Evolutionary conservation across 2,888 invertebrate genomes (phyloP), one percentile per base, ranked within the genome.

Genomic region (Caenorhabditis auriculariae): DNA sequence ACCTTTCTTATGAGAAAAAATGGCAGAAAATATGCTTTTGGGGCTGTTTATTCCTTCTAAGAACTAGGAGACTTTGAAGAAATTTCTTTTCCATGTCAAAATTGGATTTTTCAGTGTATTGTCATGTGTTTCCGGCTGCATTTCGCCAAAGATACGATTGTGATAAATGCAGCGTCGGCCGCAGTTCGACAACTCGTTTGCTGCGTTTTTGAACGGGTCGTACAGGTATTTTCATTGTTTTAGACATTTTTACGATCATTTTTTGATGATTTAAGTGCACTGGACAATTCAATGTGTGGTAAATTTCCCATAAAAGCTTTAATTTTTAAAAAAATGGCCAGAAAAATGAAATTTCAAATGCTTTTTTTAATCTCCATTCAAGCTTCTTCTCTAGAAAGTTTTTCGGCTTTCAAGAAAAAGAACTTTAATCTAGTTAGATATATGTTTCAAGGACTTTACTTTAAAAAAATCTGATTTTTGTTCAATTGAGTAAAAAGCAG

Each of bases 41-140:
- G n/a, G n/a, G n/a, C n/a, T n/a, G n/a, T n/a, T n/a, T n/a, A n/a
- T n/a, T n/a, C n/a, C n/a, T n/a, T n/a, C n/a, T n/a, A n/a, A n/a
- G n/a, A n/a, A n/a, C n/a, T n/a, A n/a, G n/a, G n/a, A 7, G 21
- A 15, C 35, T 29, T 3, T 39, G 17, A 43, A 43, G 26, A 4
- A 9, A 4, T 24, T 4, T 43, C 7, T 19, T 43, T 43, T 12
- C n/a, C 5, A 6, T 39, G n/a, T 6, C 6, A 21, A 42, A 42
- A 6, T 15, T 27, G 12, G n/a, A 45, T 43, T 62, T 83, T 85
- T 28, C 84, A 92, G 91, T 91, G 91, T 52, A 86, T 93, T 82
- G 96, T 95, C 42, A 86, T 96, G 70, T 95, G 95, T 83, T 93
- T 98, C 84, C 89, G 93, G n/a, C 87, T 98, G 78, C 93, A 96